Evolutionary conservation across 1,140 invertebrate genomes (phyloP), one percentile per base, ranked within the genome.

Genomic region (Tetranychus cinnabarinus): DNA sequence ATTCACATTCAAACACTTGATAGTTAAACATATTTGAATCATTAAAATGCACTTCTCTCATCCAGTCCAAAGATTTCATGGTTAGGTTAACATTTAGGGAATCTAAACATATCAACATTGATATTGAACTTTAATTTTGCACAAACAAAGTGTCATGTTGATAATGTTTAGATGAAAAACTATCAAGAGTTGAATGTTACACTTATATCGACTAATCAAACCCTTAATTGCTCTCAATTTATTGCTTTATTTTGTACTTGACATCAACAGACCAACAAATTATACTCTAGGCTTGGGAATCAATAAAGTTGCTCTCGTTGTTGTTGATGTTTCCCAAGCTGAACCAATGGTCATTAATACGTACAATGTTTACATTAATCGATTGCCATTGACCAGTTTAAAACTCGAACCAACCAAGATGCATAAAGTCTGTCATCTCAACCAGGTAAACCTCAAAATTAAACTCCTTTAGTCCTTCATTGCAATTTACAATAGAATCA

Each of bases 251-350:
- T 23, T 23, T 23, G 23, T 23, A 23, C 23, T 23, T 23, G 23
- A 23, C 23, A 23, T 23, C 23, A 23, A 23, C 60, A 75, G 72
- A 39, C 66, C 65, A 2, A 66, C 67, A 7, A 75, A 73, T 61
- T 70, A 71, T 60, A 74, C 71, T 0, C 63, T 75, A 15, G 74
- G 73, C 12, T 56, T 75, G 0, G 74, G 74, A 5, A 64, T 68
- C 10, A 75, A 73, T 61, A 63, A 63, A 8, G 65, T 73, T 7
- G 67, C 63, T n/a, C 64, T 74, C 23, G 55, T 68, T 52, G 67
- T 75, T 33, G 68, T 69, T 15, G 70, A 72, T 52, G 65, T 64
- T 10, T 66, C 62, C 3, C 66, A 70, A n/a, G 56, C 62, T 4
- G 69, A 71, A 31, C 68, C 70, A 4, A 68, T 67, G 65, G 68